Evolutionary conservation across 2,797 vertebrate genomes (phyloP).

Genomic region (Schizothorax lantsangensis): DNA sequence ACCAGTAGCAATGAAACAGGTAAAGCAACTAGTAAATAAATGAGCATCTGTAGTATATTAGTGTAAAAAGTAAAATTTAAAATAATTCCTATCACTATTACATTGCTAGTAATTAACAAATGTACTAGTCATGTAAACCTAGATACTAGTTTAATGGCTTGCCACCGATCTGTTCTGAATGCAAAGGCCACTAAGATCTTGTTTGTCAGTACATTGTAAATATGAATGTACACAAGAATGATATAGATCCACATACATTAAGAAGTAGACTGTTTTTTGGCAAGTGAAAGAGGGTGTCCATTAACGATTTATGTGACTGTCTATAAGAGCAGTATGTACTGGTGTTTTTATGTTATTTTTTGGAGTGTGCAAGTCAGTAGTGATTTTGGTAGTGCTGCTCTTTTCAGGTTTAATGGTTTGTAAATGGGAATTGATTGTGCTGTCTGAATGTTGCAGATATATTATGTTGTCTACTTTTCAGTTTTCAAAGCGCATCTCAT

Average conservation of each 20-base stretch:
- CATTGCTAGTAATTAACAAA: not conserved
- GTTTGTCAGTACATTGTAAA: conserved; percentile 11
- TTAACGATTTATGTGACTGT: conserved; percentile 15
- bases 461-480: not conserved
- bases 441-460: not conserved
- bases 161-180: not conserved
- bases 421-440: conserved; percentile 16
- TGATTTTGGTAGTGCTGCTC: conserved; percentile 2
- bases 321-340: not conserved
- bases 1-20: not conserved
- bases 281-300: conserved; percentile 1
- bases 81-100: not conserved
- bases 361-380: not conserved
- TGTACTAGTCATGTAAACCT: not conserved
- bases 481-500: not conserved
- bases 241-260: conserved; percentile 15
- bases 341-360: conserved; percentile 11
- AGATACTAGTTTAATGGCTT: not conserved
- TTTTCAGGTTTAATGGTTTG: not conserved
- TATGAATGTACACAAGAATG: conserved; percentile 4
- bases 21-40: not conserved
- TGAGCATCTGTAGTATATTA: not conserved
- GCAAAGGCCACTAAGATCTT: not conserved
- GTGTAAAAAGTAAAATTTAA: not conserved
- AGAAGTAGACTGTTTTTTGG: conserved; percentile 4